Base-by-base conservation (phyloP, 2,888 invertebrate species). In the Bellardia pandia region DNA sequence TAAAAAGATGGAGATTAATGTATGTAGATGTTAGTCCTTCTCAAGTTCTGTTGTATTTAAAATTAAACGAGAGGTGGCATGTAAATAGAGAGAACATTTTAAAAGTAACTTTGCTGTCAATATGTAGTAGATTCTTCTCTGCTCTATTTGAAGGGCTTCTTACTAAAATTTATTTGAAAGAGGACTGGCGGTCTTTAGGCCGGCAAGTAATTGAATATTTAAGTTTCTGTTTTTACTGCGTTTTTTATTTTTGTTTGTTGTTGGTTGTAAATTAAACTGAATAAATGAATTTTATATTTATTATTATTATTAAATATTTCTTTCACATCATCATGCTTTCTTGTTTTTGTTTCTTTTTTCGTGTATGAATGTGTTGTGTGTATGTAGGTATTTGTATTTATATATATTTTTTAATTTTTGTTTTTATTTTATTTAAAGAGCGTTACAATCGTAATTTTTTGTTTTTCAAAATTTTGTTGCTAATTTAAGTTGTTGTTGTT, bases 401-500 rank as follows among this genome's bases (percentile, higher is more conserved):
- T 89, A 89, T 88, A 86, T 88, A 69, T 71, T 45, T 88, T 89
- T 89, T 88, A 37, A 87, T 86, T 77, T 89, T 89, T 85, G 62
- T 86, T 88, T 88, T 85, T 86, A 88, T 89, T 89, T 90, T 89
- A 89, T 89, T 89, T 89, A 89, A 89, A 90, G 90, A 90, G 90
- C 89, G 89, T 90, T 89, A 90, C 89, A 89, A 88, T 89, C 89
- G 89, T 89, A 88, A 88, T 89, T 89, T 89, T 58, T 64, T 69
- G 69, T 78, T 69, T 48, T 48, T 23, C 45, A 72, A 62, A 60
- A 66, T 51, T 78, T 75, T 85, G 78, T 87, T 82, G 85, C 82
- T 85, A 87, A 85, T 84, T 85, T 79, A 89, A 89, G 89, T 45
- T 45, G 90, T 89, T 90, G 89, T 91, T 90, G 89, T 90, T 90